phyloP scores from a whole-genome alignment of 2,888 invertebrate genomes.

The Ophion ellenae region DNA sequence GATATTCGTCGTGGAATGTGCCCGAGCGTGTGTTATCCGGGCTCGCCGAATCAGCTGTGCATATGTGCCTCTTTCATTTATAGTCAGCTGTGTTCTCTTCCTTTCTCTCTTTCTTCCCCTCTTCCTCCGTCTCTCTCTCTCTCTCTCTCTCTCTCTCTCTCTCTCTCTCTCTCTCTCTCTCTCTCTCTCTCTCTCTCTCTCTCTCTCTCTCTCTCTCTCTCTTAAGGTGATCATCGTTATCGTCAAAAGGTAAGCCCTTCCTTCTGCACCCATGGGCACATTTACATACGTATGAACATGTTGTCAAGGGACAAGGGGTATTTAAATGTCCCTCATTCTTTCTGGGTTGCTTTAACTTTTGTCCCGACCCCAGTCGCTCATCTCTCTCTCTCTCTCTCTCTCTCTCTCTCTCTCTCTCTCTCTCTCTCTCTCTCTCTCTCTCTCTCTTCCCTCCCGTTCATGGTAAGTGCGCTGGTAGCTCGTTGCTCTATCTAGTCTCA shows the following conservation, averaged over 20 bases:
- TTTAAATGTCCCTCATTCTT: slow-evolving; percentile 50
- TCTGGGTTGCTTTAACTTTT: slow-evolving; percentile 9
- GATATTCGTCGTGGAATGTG: slow-evolving; percentile 58
- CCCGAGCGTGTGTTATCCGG: slow-evolving; percentile 42
- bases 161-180: neutral
- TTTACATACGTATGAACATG: neutral
- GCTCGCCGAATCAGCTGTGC: slow-evolving; percentile 67
- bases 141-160: neutral
- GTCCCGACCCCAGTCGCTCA: slow-evolving; percentile 56
- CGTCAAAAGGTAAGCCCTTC: slow-evolving; percentile 68
- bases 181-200: too few species aligned
- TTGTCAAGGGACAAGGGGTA: slow-evolving; percentile 4
- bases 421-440: too few species aligned
- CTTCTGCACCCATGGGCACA: neutral
- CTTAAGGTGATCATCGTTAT: slow-evolving; percentile 70
- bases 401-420: neutral
- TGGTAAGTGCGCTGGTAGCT: slow-evolving; percentile 44
- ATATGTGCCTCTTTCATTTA: slow-evolving; percentile 57
- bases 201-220: neutral
- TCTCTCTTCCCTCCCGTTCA: slow-evolving; percentile 6
- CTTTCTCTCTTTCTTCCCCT: too few species aligned
- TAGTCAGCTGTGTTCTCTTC: slow-evolving; percentile 54
- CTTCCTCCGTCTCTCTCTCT: too few species aligned
- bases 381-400: slow-evolving; percentile 48
- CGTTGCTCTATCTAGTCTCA: slow-evolving; percentile 8